phyloP scores from a whole-genome alignment of 2,797 vertebrate genomes.

The Gymnopithys bicolor region DNA sequence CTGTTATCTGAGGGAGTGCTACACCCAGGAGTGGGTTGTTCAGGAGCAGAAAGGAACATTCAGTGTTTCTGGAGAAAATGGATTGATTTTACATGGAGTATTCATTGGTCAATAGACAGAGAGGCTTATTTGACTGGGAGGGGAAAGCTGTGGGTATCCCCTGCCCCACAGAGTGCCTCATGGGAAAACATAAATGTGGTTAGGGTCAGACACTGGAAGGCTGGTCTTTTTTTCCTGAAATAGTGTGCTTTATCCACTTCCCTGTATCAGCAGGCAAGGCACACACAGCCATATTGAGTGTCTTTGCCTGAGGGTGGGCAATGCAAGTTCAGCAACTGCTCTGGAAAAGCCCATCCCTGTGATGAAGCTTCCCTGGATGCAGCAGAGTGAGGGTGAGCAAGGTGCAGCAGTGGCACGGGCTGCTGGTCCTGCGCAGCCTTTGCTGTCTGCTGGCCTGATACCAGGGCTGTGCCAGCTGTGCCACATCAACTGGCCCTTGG shows the following conservation, averaged over 20 bases:
- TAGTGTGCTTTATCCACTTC: background rate
- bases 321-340: background rate
- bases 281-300: rapidly evolving
- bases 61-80: background rate
- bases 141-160: background rate
- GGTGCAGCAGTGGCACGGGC: background rate
- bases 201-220: background rate
- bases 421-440: background rate
- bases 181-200: background rate
- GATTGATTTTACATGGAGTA: background rate
- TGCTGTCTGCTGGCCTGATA: background rate
- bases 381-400: rapidly evolving
- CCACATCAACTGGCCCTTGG: background rate
- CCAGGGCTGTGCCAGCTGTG: background rate
- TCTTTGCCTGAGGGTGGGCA: background rate
- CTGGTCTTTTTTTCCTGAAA: background rate
- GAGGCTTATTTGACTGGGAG: background rate
- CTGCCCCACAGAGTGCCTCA: background rate
- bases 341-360: background rate
- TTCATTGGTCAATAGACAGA: background rate
- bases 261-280: background rate
- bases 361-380: background rate
- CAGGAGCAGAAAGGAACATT: background rate
- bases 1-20: background rate
- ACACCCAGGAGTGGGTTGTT: background rate